Evolutionary conservation across 2,888 invertebrate genomes (phyloP).

Genomic region (Drosophila meridiana): DNA sequence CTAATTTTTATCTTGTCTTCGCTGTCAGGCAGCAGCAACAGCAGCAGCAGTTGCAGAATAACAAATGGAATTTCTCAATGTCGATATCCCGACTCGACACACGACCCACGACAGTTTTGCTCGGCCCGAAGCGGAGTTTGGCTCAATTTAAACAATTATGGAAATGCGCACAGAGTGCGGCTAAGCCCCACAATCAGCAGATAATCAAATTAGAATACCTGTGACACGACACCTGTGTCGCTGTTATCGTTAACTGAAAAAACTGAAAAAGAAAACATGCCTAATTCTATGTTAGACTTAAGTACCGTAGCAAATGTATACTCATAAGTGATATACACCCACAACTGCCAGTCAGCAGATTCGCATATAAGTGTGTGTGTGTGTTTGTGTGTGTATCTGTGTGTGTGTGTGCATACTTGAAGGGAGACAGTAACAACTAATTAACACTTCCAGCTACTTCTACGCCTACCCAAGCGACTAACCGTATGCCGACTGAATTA

Average conservation of each 20-base stretch:
- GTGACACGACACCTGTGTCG: constrained; percentile 12
- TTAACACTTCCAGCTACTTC: constrained; percentile 77
- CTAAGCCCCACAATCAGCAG: constrained; percentile 1
- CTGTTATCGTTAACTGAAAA: constrained; percentile 30
- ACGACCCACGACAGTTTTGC: constrained; percentile 25
- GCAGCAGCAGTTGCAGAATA: constrained; percentile 11
- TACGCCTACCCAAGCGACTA: constrained; percentile 74
- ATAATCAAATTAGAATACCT: constrained; percentile 13
- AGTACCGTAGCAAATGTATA: constrained; percentile 5
- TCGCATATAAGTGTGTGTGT: constrained; percentile 37
- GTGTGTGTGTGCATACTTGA: constrained; percentile 3
- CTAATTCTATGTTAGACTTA: constrained; percentile 22
- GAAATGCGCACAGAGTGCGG: constrained; percentile 52
- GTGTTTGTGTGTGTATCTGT: constrained; percentile 1
- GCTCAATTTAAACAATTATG: constrained; percentile 71
- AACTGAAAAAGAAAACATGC: background rate
- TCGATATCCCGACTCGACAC: constrained; percentile 50
- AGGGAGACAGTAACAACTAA: constrained; percentile 70
- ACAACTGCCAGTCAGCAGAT: constrained; percentile 38
- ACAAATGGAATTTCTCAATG: constrained; percentile 53
- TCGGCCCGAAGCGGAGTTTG: background rate
- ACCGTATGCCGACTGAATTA: constrained; percentile 78
- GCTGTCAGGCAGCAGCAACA: constrained; percentile 30
- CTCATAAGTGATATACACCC: constrained; percentile 34
- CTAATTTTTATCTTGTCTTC: constrained; percentile 66